Evolutionary conservation across 2,113 vertebrate genomes (phyloP), one percentile per base, ranked within the genome.

Genomic region (Pyxicephalus adspersus): DNA sequence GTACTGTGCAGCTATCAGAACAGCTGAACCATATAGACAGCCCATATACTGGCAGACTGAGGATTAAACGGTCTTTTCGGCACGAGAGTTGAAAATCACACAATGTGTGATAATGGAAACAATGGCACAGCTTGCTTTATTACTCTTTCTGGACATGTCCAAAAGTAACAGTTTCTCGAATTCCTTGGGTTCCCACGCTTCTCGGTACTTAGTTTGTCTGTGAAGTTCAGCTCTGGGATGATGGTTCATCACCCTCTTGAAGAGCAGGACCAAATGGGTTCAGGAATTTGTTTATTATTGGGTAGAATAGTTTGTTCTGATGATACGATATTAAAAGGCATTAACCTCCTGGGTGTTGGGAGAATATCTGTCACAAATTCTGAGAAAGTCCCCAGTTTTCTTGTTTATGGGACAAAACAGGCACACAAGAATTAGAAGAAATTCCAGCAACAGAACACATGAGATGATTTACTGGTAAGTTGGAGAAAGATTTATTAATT

Each of bases 151-250:
- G 4, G 28, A 65, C 22, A 74, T 65, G 19, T 81, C 79, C 79
- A 81, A 73, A 63, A 81, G 79, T 81, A 81, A 81, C 70, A 81
- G 70, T 74, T 65, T 50, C 79, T 81, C 26, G 51, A 54, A 74
- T 74, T 81, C 70, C 60, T 65, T 22, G 57, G 45, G 68, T 81
- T 81, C 79, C 70, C 79, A 81, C 61, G 70, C 45, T 74, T 74
- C 60, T 70, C 25, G 23, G 19, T 18, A 23, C 38, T 73, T 55
- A 64, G 68, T 81, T 73, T 73, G 68, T 55, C 68, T 64, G 73
- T 20, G 50, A 29, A 73, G 45, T 73, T 73, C 68, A 74, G 23
- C 38, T 2, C 23, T 19, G 45, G 55, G 68, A 50, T 45, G 64
- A 73, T 64, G 58, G 68, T 51, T 64, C 52, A 25, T 54, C 57